phyloP scores from a whole-genome alignment of 2,888 invertebrate genomes.

The Cheilosia vernalis region DNA sequence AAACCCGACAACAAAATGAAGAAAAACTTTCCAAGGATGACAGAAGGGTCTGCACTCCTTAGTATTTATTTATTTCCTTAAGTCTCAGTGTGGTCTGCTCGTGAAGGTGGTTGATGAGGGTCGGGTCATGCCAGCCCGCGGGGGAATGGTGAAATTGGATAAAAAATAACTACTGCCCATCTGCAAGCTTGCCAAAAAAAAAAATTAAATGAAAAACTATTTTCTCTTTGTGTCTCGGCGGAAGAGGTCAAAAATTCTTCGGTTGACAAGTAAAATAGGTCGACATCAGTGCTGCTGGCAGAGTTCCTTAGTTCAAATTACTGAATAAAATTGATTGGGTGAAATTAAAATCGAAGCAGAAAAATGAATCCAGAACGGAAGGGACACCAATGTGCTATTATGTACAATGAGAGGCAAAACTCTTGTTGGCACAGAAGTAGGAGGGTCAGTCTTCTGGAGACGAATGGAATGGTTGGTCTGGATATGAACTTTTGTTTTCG shows the following conservation, averaged over 20 bases:
- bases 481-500: too few relatives aligned
- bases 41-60: conserved; percentile 20
- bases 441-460: too few relatives aligned
- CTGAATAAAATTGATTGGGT: not conserved
- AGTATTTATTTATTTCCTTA: conserved; percentile 39
- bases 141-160: not conserved
- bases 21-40: conserved; percentile 17
- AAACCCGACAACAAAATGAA: not conserved
- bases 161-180: not conserved
- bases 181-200: conserved; percentile 9
- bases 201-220: not conserved
- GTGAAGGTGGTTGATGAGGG: conserved; percentile 19
- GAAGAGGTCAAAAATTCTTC: not conserved
- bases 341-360: not conserved
- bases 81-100: conserved; percentile 4
- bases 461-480: too few relatives aligned
- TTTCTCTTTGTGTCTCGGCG: not conserved
- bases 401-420: too few relatives aligned
- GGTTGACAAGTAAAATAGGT: conserved; percentile 20
- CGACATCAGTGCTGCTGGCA: conserved; percentile 24
- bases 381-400: too few relatives aligned
- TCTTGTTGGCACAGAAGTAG: too few relatives aligned
- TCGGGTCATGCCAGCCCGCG: not conserved
- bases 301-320: conserved; percentile 1
- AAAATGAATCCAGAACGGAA: too few relatives aligned